phyloP scores from a whole-genome alignment of 2,113 vertebrate genomes.

The Probosciger aterrimus region DNA sequence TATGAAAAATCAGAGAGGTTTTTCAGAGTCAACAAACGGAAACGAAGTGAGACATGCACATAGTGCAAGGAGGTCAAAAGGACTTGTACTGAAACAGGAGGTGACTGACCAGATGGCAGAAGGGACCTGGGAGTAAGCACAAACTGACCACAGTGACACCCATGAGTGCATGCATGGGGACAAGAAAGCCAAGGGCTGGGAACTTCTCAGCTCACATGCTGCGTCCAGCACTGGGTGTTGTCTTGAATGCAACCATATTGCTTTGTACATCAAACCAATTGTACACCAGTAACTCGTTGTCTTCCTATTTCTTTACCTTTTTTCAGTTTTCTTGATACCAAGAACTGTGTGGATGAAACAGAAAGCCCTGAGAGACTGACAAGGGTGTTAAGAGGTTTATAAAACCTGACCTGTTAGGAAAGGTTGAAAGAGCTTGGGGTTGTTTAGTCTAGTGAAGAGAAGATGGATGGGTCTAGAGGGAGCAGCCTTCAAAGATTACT shows the following conservation, averaged over 20 bases:
- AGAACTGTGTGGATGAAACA: neutral
- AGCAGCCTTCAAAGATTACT: neutral
- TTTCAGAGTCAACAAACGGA: slow-evolving; percentile 61
- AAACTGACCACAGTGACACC: neutral
- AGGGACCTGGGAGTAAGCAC: neutral
- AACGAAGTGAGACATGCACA: neutral
- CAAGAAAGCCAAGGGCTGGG: neutral
- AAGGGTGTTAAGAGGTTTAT: neutral
- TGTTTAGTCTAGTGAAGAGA: slow-evolving; percentile 19
- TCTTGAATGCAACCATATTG: neutral
- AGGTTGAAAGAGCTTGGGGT: neutral
- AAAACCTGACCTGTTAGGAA: neutral
- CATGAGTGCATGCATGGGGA: fast-evolving
- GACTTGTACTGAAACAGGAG: neutral
- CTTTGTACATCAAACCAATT: neutral
- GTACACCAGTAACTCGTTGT: neutral
- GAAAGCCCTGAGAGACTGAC: neutral
- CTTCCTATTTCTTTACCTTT: neutral
- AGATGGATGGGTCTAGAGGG: neutral
- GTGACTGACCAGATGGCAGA: neutral
- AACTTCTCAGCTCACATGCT: neutral
- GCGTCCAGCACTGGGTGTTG: neutral
- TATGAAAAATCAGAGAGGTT: neutral
- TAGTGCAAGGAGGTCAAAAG: neutral
- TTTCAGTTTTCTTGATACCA: neutral